Base-by-base conservation (phyloP, 1,140 invertebrate genomes). In the Dryas iulia region DNA sequence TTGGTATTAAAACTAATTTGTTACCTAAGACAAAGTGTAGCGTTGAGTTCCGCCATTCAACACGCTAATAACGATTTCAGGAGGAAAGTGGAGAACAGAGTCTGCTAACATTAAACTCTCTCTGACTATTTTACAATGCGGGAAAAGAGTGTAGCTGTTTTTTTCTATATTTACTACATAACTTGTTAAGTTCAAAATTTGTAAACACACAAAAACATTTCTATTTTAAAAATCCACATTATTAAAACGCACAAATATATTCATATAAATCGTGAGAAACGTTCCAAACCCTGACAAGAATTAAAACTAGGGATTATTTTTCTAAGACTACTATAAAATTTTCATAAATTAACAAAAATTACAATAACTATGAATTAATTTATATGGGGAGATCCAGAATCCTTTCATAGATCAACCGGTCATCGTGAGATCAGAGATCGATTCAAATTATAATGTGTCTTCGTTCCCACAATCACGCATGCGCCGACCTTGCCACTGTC, bases 351-450 rank as follows among this genome's bases (percentile, higher is more conserved):
- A 71, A 74, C 57, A 77, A 71, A 74, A 59, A 39, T 60, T n/a
- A 84, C 69, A 74, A 82, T 80, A 72, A 74, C 71, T 78, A 74
- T 86, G 78, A 66, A 76, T 80, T 79, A 74, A 72, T 63, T 59
- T 21, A 62, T 54, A 62, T 65, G 74, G 69, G 74, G 79, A 78
- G 74, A 80, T 60, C 59, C 69, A 72, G 72, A 66, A 73, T 71
- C 71, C 76, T 67, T 54, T 66, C 47, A 70, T 59, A 26, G 61
- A 6, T 25, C 33, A 74, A 81, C 81, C 76, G 81, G 84, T 84
- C 72, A 21, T 11, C 79, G 79, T 83, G 81, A 81, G 82, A 82
- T 67, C 81, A 84, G 47, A 82, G 84, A 75, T 84, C 81, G 83
- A 71, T 73, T 72, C 39, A 75, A 59, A 83, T 78, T 80, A 77